Conservation (phyloP, 1,140 invertebrate genomes). For the Drosophila mayri region DNA sequence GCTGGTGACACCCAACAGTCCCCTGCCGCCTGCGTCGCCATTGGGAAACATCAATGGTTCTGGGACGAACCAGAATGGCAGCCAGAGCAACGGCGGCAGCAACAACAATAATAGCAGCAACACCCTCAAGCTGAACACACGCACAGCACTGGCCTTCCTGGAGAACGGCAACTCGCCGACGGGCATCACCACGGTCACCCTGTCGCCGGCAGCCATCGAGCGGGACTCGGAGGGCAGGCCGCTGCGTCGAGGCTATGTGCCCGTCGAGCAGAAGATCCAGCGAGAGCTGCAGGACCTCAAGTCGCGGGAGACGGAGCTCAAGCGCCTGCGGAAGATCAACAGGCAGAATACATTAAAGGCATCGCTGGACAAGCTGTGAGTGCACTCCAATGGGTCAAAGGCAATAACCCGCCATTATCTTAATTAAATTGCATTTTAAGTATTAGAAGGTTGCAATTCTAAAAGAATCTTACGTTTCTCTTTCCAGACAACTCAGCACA, state of each 20-base stretch:
- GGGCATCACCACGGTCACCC: constrained; percentile 49
- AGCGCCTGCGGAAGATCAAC: constrained; percentile 86
- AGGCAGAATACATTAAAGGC: constrained; percentile 85
- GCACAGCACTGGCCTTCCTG: constrained; percentile 63
- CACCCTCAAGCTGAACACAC: constrained; percentile 63
- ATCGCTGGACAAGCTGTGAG: constrained; percentile 85
- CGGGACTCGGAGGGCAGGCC: constrained; percentile 87
- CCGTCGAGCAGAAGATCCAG: constrained; percentile 92
- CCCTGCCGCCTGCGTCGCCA: constrained; percentile 13
- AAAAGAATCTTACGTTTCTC: background rate
- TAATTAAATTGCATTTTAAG: background rate
- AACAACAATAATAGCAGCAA: constrained; percentile 53
- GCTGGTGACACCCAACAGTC: constrained; percentile 79
- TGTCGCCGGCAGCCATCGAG: constrained; percentile 84
- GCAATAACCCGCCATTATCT: no score
- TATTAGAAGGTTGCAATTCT: background rate
- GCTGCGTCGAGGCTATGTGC: constrained; percentile 88
- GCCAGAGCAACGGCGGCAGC: background rate
- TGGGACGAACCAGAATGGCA: background rate
- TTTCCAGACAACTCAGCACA: constrained; percentile 58
- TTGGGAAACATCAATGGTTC: constrained; percentile 34
- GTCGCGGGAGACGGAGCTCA: constrained; percentile 90
- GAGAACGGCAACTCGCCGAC: constrained; percentile 35
- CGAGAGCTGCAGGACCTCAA: constrained; percentile 91
- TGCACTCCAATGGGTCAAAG: no score